Evolutionary conservation across 2,888 invertebrate genomes (phyloP).

Genomic region (Lochmaea crataegi): DNA sequence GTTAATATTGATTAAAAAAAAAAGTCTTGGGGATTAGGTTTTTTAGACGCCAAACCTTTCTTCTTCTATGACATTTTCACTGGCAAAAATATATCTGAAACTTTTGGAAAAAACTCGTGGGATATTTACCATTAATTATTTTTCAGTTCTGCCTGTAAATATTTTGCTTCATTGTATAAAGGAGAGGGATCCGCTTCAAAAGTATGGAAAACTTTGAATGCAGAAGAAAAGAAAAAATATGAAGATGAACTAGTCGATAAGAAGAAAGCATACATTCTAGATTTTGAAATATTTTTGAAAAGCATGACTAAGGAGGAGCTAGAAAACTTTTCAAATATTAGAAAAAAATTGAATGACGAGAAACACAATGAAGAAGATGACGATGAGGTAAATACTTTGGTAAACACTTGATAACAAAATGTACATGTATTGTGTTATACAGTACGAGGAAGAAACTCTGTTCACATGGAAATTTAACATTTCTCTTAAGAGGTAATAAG

Average conservation of each 20-base stretch:
- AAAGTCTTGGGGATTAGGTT: no score
- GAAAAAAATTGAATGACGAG: constrained; percentile 39
- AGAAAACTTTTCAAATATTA: constrained; percentile 59
- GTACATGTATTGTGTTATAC: no score
- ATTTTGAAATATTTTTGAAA: constrained; percentile 64
- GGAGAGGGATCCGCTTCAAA: constrained; percentile 58
- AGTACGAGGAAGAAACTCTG: no score
- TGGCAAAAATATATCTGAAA: background rate
- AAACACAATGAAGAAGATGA: constrained; percentile 36
- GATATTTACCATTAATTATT: constrained; percentile 25
- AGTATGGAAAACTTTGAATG: constrained; percentile 63
- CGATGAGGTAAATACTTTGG: background rate
- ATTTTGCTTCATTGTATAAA: constrained; percentile 58
- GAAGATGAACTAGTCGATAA: constrained; percentile 62
- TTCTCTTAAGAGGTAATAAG: no score
- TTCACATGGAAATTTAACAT: no score
- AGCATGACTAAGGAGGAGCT: constrained; percentile 63
- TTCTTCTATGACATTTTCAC: no score
- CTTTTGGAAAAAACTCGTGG: background rate
- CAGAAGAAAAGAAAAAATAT: constrained; percentile 59
- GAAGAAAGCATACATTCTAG: constrained; percentile 64
- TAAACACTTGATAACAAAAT: no score
- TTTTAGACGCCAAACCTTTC: no score
- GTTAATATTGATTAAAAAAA: no score
- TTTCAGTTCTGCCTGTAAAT: constrained; percentile 61